phyloP scores from a whole-genome alignment of 2,113 vertebrate genomes.

The Hippocampus zosterae region DNA sequence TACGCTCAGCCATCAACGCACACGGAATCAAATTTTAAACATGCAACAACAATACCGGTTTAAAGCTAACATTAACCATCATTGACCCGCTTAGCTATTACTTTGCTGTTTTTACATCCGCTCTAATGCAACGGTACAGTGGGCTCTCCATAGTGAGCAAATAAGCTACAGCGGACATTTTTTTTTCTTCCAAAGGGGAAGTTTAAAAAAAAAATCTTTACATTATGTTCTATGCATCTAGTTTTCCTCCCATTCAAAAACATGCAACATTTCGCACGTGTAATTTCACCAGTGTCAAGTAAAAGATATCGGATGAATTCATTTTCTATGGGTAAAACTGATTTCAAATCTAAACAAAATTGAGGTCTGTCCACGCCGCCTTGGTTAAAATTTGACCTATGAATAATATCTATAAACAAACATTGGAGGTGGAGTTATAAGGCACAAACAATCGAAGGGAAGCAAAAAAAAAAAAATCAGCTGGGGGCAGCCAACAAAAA shows the following conservation, averaged over 20 bases:
- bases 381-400: neutral
- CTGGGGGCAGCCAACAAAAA: slow-evolving; percentile 19
- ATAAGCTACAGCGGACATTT: too few species aligned
- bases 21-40: slow-evolving; percentile 14
- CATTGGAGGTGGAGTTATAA: slow-evolving; percentile 8
- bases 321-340: neutral
- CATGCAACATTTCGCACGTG: too few species aligned
- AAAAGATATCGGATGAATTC: neutral
- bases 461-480: slow-evolving; percentile 20
- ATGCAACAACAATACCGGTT: neutral
- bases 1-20: slow-evolving; percentile 49
- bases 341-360: neutral
- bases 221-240: too few species aligned
- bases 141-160: too few species aligned
- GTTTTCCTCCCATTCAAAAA: too few species aligned
- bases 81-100: neutral
- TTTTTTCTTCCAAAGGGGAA: too few species aligned
- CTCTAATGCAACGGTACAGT: too few species aligned
- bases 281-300: too few species aligned
- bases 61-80: neutral
- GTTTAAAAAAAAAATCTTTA: too few species aligned
- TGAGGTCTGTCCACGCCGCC: neutral
- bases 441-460: slow-evolving; percentile 6
- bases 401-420: neutral
- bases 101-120: neutral